A percentile compares a stretch with the other conserved stretches of the same genome.
Evolutionary conservation across 2,113 vertebrate species (phyloP).

Genomic region (Cinclus mexicanus): DNA sequence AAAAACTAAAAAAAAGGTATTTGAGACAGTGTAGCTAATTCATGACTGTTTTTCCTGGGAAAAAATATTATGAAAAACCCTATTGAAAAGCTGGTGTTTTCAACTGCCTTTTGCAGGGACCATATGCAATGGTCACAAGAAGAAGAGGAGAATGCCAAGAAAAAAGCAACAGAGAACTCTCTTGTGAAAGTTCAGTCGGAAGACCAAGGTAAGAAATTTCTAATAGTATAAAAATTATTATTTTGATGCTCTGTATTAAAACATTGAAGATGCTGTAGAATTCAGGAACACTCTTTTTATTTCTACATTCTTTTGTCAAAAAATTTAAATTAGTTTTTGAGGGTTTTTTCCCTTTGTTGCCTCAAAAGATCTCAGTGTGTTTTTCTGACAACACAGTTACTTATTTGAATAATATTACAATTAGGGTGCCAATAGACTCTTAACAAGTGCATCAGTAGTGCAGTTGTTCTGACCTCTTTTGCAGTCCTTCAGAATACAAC

Average conservation of each 20-base stretch:
- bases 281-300: background rate
- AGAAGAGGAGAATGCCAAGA: slow-evolving; percentile 78
- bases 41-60: background rate
- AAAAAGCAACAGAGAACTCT: slow-evolving; percentile 84
- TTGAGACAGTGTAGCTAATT: slow-evolving; percentile 3
- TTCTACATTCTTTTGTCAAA: background rate
- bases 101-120: slow-evolving; percentile 80
- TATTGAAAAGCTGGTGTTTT: background rate
- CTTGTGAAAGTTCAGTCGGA: slow-evolving; percentile 70
- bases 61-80: background rate
- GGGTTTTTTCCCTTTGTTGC: background rate
- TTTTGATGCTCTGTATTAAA: background rate
- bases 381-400: background rate
- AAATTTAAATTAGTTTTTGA: background rate
- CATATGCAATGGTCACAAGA: slow-evolving; percentile 90
- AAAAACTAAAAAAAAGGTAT: background rate
- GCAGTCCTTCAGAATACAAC: background rate
- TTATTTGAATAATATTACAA: slow-evolving; percentile 1
- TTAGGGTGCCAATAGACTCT: background rate
- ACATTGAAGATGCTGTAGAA: background rate
- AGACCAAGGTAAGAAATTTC: slow-evolving; percentile 79
- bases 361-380: background rate
- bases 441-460: background rate
- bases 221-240: background rate
- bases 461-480: slow-evolving; percentile 5